A percentile compares a stretch with the other conserved stretches of the same genome.
Conservation (phyloP, 2,888 invertebrate genomes). For the Zaprionus bogoriensis region DNA sequence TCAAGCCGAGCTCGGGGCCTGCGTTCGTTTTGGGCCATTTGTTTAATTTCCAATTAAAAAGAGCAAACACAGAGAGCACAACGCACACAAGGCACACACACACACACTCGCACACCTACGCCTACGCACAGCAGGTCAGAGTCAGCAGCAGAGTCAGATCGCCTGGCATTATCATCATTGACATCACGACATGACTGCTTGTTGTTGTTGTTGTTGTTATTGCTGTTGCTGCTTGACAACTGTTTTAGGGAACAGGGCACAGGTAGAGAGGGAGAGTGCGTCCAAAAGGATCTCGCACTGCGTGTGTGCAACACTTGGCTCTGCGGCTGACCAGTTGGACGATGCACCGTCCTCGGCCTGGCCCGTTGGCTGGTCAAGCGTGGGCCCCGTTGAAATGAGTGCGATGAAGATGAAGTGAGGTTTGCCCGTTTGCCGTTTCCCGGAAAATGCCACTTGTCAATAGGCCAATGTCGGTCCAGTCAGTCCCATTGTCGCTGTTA, state of each 20-base stretch:
- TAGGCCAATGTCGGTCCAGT: constrained; percentile 59
- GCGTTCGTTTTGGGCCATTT: constrained; percentile 49
- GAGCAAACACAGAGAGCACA: constrained; percentile 59
- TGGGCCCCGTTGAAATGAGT: constrained; percentile 60
- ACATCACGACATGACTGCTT: constrained; percentile 70
- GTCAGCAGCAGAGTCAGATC: constrained; percentile 32
- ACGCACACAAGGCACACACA: constrained; percentile 16
- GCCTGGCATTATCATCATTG: constrained; percentile 69
- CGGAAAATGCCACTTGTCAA: constrained; percentile 79
- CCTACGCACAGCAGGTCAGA: constrained; percentile 74
- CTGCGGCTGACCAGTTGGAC: constrained; percentile 56
- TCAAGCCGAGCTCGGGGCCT: constrained; percentile 17
- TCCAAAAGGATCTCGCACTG: constrained; percentile 58
- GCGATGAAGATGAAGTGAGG: constrained; percentile 55
- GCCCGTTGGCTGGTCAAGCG: constrained; percentile 43
- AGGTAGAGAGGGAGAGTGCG: constrained; percentile 14
- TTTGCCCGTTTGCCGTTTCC: constrained; percentile 67
- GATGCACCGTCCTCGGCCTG: constrained; percentile 14
- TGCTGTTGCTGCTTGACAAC: constrained; percentile 59
- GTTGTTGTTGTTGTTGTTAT: constrained; percentile 39
- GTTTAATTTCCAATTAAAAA: constrained; percentile 78
- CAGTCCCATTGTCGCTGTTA: constrained; percentile 68
- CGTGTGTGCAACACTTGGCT: constrained; percentile 64
- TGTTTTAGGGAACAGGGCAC: constrained; percentile 51
- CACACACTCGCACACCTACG: constrained; percentile 32